Conservation (phyloP, 2,888 invertebrate species). For the Falcaria lacertinaria region DNA sequence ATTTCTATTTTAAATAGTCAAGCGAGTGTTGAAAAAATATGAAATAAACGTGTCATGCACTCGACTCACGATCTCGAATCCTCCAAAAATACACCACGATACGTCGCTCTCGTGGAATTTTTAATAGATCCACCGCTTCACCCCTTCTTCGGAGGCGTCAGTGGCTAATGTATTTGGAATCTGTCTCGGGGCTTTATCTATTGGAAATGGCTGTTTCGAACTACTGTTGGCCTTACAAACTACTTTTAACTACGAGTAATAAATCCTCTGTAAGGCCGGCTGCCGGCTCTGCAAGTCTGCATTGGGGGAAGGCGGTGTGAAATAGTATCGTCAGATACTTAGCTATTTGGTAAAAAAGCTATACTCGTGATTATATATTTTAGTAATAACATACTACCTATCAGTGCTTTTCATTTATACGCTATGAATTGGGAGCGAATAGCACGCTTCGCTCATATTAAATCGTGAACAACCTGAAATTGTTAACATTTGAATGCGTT, state of each 20-base stretch:
- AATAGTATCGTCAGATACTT: constrained; percentile 21
- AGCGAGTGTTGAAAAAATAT: constrained; percentile 38
- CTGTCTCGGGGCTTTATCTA: constrained; percentile 73
- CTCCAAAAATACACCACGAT: constrained; percentile 41
- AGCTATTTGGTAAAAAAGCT: background rate
- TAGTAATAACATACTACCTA: too few species aligned
- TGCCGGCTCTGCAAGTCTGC: constrained; percentile 57
- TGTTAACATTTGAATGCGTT: too few species aligned
- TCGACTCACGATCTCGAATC: constrained; percentile 35
- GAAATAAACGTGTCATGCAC: constrained; percentile 65
- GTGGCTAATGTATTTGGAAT: constrained; percentile 76
- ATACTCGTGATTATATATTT: too few species aligned
- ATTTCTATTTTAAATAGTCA: too few species aligned
- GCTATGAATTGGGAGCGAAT: too few species aligned
- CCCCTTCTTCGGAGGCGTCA: constrained; percentile 38
- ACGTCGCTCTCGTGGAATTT: constrained; percentile 60
- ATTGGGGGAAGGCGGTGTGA: constrained; percentile 45
- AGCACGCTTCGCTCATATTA: too few species aligned
- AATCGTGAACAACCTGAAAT: too few species aligned
- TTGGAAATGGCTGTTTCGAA: constrained; percentile 76
- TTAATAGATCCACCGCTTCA: constrained; percentile 67
- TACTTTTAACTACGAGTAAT: constrained; percentile 76
- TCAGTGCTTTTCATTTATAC: too few species aligned
- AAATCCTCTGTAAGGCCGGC: constrained; percentile 67
- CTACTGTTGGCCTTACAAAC: constrained; percentile 68